phyloP scores from a whole-genome alignment of 2,113 vertebrate genomes.

The Emydocephalus ijimae region DNA sequence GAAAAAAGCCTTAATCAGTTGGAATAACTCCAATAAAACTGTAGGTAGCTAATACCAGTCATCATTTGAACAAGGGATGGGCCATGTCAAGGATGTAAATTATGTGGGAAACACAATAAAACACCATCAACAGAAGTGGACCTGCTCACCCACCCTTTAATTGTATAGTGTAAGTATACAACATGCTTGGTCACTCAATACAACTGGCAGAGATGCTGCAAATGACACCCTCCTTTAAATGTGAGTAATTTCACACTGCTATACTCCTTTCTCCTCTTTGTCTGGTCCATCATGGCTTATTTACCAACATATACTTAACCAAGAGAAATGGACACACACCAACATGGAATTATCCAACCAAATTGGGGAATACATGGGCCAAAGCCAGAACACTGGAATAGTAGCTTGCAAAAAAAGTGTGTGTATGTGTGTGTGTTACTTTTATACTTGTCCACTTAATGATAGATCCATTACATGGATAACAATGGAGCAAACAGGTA shows the following conservation, averaged over 20 bases:
- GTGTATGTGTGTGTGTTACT: not conserved
- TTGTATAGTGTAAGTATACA: not conserved
- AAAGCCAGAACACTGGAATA: not conserved
- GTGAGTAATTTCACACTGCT: slow-evolving; percentile 16
- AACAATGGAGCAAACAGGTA: too few relatives aligned
- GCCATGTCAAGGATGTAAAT: slow-evolving; percentile 33
- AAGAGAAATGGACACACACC: slow-evolving; percentile 6
- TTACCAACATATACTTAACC: slow-evolving; percentile 27
- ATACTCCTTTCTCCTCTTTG: slow-evolving; percentile 5
- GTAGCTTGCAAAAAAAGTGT: not conserved
- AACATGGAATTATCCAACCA: not conserved
- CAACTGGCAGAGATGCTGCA: slow-evolving; percentile 16
- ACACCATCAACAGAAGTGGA: slow-evolving; percentile 6
- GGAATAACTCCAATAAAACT: slow-evolving; percentile 41
- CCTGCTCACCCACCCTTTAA: not conserved
- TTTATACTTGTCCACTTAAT: not conserved
- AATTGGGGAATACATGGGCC: not conserved
- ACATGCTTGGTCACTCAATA: slow-evolving; percentile 31
- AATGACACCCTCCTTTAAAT: not conserved
- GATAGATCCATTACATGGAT: not conserved
- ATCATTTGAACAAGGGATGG: slow-evolving; percentile 16
- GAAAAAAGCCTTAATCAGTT: slow-evolving; percentile 36
- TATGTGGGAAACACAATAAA: slow-evolving; percentile 24
- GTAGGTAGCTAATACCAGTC: slow-evolving; percentile 18
- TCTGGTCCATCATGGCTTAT: slow-evolving; percentile 14